These are phyloP conservation scores for Hexactinellida sp. DNA, from an alignment of 37 sponge, comb jelly and placozoan genomes.

Conservation along the genomic window DNA sequence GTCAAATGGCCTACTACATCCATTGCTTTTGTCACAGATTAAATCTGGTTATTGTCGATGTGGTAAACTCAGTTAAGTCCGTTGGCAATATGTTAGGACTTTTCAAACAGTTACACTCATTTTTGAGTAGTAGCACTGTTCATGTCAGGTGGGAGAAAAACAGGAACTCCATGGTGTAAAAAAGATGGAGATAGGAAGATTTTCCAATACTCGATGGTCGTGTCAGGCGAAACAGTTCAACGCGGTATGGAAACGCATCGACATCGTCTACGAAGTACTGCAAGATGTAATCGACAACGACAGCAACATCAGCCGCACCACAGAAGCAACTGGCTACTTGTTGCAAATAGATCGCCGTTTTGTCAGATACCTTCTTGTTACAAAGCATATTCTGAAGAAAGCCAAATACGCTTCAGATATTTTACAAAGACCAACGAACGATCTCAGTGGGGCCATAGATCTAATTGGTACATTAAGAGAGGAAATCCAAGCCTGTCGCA, in stretches of 20 bases:
- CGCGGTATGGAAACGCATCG: neutral
- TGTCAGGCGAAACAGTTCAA: neutral
- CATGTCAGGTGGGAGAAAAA: neutral
- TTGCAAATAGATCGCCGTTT: neutral
- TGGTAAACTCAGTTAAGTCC: neutral
- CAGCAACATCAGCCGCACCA: neutral
- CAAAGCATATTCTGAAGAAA: neutral
- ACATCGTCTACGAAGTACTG: neutral
- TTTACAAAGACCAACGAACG: neutral
- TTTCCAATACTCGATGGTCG: neutral
- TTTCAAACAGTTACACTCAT: neutral
- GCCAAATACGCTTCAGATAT: neutral
- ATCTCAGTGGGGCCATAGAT: neutral
- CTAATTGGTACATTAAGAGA: neutral
- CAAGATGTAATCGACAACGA: neutral
- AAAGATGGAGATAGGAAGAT: neutral
- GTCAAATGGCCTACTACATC: neutral
- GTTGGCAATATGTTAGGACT: neutral
- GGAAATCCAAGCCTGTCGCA: neutral
- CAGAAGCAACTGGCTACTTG: neutral
- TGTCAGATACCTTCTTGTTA: neutral
- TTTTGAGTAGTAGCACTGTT: neutral
- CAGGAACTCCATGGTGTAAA: neutral
- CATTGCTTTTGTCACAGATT: neutral
- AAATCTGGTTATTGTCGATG: neutral